Conservation (phyloP, 2,113 vertebrate genomes). For the Telmatochromis brichardi region DNA sequence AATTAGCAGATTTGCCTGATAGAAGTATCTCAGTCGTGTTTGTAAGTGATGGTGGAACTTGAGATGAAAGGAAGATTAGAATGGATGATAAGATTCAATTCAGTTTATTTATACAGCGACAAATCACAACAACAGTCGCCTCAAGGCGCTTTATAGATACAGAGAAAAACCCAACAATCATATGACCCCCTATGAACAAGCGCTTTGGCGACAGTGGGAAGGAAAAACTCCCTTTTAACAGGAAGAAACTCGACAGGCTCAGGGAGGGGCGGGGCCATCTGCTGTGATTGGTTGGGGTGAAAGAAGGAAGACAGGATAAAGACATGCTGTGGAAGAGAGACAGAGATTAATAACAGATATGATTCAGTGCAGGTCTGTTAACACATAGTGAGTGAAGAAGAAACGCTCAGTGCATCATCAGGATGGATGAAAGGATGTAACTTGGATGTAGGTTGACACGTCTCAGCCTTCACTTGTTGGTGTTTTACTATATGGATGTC, state of each 20-base stretch:
- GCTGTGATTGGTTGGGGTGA: neutral
- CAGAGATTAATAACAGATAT: rapidly evolving
- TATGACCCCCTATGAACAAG: neutral
- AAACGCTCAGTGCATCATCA: too few relatives aligned
- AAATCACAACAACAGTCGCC: neutral
- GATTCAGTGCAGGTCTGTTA: neutral
- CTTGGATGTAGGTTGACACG: neutral
- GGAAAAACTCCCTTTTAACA: neutral
- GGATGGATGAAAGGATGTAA: neutral
- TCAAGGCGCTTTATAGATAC: rapidly evolving
- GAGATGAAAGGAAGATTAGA: rapidly evolving
- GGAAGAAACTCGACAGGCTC: neutral
- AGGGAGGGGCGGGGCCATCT: neutral
- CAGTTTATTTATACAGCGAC: rapidly evolving
- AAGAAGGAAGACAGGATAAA: neutral
- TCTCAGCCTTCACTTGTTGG: neutral
- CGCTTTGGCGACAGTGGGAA: neutral
- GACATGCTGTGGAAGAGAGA: neutral
- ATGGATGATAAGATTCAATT: neutral
- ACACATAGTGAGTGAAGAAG: rapidly evolving
- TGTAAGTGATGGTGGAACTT: neutral
- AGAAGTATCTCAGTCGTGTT: rapidly evolving
- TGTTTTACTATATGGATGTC: neutral
- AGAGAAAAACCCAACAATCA: neutral
- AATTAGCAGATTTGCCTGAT: neutral